Conservation (phyloP, 1,140 invertebrate genomes). For the Pogonus chalceus region DNA sequence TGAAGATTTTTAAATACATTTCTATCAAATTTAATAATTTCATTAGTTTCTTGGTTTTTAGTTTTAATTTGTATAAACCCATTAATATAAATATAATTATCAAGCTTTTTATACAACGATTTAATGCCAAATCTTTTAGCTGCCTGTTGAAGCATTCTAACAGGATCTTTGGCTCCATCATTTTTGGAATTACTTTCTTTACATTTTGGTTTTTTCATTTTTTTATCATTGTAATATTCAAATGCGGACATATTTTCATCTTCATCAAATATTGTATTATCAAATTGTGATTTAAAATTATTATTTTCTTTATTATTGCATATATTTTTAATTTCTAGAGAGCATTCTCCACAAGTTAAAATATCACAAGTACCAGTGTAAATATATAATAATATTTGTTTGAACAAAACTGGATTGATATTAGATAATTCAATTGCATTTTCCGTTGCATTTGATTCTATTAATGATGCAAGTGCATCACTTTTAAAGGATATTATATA, state of each 20-base stretch:
- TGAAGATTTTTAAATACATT: neutral
- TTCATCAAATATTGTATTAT: slow-evolving; percentile 17
- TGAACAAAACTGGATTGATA: slow-evolving; percentile 49
- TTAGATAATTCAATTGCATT: slow-evolving; percentile 36
- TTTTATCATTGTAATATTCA: slow-evolving; percentile 42
- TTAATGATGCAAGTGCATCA: slow-evolving; percentile 37
- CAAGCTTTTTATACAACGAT: slow-evolving; percentile 39
- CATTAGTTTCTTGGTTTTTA: neutral
- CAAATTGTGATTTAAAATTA: slow-evolving; percentile 18
- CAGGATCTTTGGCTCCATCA: slow-evolving; percentile 35
- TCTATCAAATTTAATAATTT: slow-evolving; percentile 6
- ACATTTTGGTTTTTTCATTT: slow-evolving; percentile 21
- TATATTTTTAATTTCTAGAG: slow-evolving; percentile 18
- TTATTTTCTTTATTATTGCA: slow-evolving; percentile 1
- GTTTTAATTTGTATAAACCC: neutral
- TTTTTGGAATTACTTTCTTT: slow-evolving; percentile 13
- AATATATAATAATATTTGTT: slow-evolving; percentile 51
- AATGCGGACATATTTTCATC: slow-evolving; percentile 38
- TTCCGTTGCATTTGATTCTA: slow-evolving; percentile 11
- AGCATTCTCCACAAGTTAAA: slow-evolving; percentile 39
- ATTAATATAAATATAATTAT: slow-evolving; percentile 29
- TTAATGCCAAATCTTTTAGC: slow-evolving; percentile 42
- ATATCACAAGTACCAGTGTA: slow-evolving; percentile 58
- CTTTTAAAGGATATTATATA: slow-evolving; percentile 58
- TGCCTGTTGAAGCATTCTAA: slow-evolving; percentile 46